These are phyloP conservation scores for Actinia equina DNA, from an alignment of 64 coral and sea anemone species.

Conservation along the genomic window DNA sequence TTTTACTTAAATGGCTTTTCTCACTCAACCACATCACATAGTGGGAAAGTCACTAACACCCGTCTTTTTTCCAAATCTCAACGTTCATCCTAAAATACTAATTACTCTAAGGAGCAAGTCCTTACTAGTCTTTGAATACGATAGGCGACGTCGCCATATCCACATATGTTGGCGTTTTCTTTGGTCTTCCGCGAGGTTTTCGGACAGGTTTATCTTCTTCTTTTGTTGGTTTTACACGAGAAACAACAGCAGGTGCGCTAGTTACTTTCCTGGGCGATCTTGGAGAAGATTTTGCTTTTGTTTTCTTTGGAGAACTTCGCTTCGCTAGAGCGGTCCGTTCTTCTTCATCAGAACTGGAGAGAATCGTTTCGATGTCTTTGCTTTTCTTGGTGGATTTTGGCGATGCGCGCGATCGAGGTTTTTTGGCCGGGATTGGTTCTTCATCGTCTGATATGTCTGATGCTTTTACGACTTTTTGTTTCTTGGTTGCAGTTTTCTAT, in stretches of 20 bases:
- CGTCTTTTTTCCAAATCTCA: neutral
- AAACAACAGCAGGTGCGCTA: neutral
- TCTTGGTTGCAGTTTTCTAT: neutral
- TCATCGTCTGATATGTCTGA: neutral
- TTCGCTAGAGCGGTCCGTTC: neutral
- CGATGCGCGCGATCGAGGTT: neutral
- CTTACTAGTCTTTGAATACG: conserved; percentile 13
- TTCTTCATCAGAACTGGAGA: conserved; percentile 3
- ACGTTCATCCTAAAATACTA: neutral
- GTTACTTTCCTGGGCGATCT: neutral
- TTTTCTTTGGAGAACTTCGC: neutral
- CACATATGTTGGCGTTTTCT: neutral
- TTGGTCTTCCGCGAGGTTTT: conserved; percentile 14
- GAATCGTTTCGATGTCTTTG: neutral
- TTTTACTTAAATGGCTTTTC: no score
- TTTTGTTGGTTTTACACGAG: neutral
- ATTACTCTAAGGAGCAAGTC: neutral
- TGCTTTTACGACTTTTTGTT: neutral
- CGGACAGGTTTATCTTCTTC: neutral
- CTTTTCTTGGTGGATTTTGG: neutral
- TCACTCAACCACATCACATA: neutral
- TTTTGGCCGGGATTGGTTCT: neutral
- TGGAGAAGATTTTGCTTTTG: neutral
- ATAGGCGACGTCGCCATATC: conserved; percentile 18
- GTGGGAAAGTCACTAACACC: no score